Evolutionary conservation across 2,113 vertebrate genomes (phyloP).

Genomic region (Rhinolophus sinicus): DNA sequence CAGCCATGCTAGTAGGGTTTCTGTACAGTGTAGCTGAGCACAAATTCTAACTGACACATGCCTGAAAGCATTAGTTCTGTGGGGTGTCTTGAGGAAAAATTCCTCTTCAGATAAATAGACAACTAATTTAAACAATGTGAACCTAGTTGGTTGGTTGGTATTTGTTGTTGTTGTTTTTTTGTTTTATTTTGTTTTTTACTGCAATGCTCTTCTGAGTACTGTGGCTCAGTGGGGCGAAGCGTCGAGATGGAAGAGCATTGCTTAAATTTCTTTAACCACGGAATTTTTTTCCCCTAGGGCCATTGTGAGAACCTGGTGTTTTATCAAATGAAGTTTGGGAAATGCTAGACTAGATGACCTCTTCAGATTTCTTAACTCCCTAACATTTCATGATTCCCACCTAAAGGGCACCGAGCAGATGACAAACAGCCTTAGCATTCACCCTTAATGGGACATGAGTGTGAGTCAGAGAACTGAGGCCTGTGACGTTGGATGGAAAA

Average conservation of each 20-base stretch:
- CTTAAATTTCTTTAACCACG: not conserved
- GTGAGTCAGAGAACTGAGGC: not conserved
- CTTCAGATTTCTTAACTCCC: not conserved
- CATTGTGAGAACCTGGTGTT: not conserved
- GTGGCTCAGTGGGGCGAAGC: not conserved
- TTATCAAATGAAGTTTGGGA: not conserved
- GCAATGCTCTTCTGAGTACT: not conserved
- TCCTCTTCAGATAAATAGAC: not conserved
- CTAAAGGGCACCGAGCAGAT: not conserved
- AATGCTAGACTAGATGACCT: not conserved
- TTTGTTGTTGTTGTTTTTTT: too few species aligned
- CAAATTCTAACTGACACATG: not conserved
- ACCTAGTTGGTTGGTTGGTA: not conserved
- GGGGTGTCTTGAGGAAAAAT: not conserved
- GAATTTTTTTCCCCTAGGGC: not conserved
- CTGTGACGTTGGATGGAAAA: not conserved
- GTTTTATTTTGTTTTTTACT: not conserved
- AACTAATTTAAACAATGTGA: not conserved
- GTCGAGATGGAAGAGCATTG: accelerated
- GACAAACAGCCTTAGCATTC: not conserved
- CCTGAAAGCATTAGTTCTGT: not conserved
- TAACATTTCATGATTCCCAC: not conserved
- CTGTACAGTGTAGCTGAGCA: not conserved
- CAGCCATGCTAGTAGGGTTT: not conserved
- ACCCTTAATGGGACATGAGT: not conserved